Conservation (phyloP, 2,888 invertebrate genomes). For the Melieria omissa region DNA sequence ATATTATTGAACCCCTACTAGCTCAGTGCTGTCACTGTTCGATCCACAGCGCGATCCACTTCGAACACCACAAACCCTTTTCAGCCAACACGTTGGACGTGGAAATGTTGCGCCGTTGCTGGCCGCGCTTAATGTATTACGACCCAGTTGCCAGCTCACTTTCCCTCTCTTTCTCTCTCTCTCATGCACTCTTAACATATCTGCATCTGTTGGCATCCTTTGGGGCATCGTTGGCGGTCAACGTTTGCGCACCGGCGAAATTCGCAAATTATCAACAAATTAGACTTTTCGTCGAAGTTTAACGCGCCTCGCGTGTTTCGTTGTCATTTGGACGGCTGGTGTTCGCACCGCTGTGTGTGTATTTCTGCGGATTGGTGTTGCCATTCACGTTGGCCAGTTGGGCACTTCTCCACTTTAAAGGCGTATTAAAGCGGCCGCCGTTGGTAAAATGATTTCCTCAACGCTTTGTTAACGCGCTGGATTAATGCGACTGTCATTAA, state of each 20-base stretch:
- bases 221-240: slow-evolving; percentile 58
- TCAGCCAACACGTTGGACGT: too few species aligned
- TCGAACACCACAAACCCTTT: too few species aligned
- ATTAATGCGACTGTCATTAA: slow-evolving; percentile 56
- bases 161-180: too few species aligned
- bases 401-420: slow-evolving; percentile 35
- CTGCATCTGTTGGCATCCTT: slow-evolving; percentile 47
- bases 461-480: slow-evolving; percentile 63
- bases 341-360: neutral
- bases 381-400: slow-evolving; percentile 32
- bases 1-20: too few species aligned
- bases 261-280: slow-evolving; percentile 63
- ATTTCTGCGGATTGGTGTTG: slow-evolving; percentile 11
- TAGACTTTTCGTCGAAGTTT: slow-evolving; percentile 53
- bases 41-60: too few species aligned
- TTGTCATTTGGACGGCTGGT: slow-evolving; percentile 52
- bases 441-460: slow-evolving; percentile 65
- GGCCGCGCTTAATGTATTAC: too few species aligned
- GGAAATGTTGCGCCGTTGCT: too few species aligned
- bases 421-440: slow-evolving; percentile 51
- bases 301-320: slow-evolving; percentile 55
- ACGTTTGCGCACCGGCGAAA: neutral
- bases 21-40: too few species aligned
- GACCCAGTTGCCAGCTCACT: too few species aligned
- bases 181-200: neutral